Percentiles rank a stretch among this genome's conserved stretches.
Evolutionary conservation across 2,797 vertebrate genomes (phyloP).

Genomic region (Lateolabrax maculatus): DNA sequence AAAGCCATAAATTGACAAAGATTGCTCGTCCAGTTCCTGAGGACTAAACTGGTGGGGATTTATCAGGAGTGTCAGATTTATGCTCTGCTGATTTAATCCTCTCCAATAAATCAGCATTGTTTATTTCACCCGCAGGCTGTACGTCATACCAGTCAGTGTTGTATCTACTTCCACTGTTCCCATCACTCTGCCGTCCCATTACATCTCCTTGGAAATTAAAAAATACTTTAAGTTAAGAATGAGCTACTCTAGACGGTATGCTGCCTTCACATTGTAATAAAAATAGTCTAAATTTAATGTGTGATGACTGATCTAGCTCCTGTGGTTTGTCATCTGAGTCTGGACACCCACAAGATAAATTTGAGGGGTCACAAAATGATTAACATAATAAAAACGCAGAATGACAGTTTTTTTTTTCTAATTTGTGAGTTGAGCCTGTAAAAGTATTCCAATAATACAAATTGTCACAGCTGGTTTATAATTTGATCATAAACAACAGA

Average conservation of each 20-base stretch:
- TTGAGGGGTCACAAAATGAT: background rate
- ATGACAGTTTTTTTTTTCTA: background rate
- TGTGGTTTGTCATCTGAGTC: background rate
- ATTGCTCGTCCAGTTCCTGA: background rate
- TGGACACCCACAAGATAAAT: background rate
- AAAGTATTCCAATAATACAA: background rate
- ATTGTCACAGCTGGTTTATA: no score
- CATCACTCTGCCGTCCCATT: background rate
- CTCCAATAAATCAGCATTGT: conserved; percentile 50
- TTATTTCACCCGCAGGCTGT: conserved; percentile 20
- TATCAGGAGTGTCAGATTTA: conserved; percentile 50
- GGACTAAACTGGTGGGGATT: conserved; percentile 32
- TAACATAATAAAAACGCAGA: background rate
- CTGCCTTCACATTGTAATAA: background rate
- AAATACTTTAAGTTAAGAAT: no score
- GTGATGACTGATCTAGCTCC: background rate
- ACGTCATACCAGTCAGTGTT: conserved; percentile 1
- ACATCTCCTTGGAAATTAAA: background rate
- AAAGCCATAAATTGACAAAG: conserved; percentile 41
- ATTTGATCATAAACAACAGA: no score
- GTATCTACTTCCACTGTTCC: conserved; percentile 17
- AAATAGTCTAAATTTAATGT: background rate
- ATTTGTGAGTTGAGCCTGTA: background rate
- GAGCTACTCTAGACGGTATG: background rate
- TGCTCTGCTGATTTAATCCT: conserved; percentile 2